Evolutionary conservation across 2,888 invertebrate species (phyloP), one percentile per base, ranked within the genome.

Genomic region (Drosophila buzzatii): DNA sequence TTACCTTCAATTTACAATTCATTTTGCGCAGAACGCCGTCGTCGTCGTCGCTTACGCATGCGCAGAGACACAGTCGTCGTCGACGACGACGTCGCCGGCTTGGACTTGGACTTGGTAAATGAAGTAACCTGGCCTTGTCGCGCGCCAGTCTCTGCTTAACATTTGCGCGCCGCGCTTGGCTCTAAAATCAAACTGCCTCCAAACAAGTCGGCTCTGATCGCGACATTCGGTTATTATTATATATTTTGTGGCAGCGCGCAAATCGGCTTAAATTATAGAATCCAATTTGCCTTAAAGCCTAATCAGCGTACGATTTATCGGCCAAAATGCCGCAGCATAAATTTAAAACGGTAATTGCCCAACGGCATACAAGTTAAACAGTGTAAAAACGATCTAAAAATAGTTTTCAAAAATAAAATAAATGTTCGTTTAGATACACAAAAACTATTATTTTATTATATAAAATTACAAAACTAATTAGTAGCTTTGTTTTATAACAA

Each of bases 41-140:
- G 51, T 16, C 37, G 20, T 20, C 23, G 23, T 23, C 55, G 73
- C 42, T 39, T 12, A 45, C 52, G 55, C 20, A 42, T 59, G 35
- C 53, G 73, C 49, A 42, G 55, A 23, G 51, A 62, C 41, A 39
- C 41, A 39, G 33, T 14, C 67, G 57, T 37, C 68, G 61, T 69
- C 44, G 63, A 8, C 33, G 31, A 56, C 69, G 68, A 47, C 49
- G 67, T 59, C 59, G 73, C 56, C 58, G 74, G 60, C 73, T 73
- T 49, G 66, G 67, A 73, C 49, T 70, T 59, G 77, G 77, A 69
- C 58, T 61, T 84, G 89, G 89, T 84, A 90, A 87, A 89, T 89
- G 73, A 84, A 87, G 90, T 89, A 70, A 69, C 73, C 80, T 81
- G 85, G 82, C 87, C 90, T 89, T 87, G 89, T 77, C 81, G 79